phyloP scores from a whole-genome alignment of 2,113 vertebrate genomes.

The Lophotis ruficrista region DNA sequence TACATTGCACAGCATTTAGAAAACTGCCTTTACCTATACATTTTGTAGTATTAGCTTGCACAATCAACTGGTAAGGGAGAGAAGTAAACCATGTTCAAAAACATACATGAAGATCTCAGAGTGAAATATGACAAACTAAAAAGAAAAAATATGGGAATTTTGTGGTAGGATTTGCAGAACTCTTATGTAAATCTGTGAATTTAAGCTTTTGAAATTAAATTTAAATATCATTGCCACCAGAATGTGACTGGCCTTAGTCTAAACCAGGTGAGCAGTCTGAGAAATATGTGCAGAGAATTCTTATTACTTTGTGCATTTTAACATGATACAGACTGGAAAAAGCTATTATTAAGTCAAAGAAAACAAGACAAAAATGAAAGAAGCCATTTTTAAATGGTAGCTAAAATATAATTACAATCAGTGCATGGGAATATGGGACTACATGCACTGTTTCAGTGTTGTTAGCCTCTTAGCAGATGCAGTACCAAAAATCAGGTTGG shows the following conservation, averaged over 20 bases:
- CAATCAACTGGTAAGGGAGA: not conserved
- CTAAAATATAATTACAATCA: not conserved
- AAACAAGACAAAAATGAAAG: not conserved
- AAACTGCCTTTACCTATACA: not conserved
- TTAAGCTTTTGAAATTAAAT: constrained; percentile 52
- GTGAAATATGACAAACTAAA: not conserved
- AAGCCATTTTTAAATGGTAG: not conserved
- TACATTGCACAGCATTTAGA: not conserved
- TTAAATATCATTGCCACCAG: constrained; percentile 27
- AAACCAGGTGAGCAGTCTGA: not conserved
- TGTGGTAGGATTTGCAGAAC: not conserved
- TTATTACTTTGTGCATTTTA: not conserved
- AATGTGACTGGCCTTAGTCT: not conserved
- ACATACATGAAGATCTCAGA: not conserved
- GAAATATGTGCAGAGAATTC: not conserved
- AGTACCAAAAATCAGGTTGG: not conserved
- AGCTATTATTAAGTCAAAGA: not conserved
- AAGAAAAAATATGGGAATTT: not conserved
- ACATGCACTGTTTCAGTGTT: not conserved
- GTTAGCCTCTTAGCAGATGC: not conserved
- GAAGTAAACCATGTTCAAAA: not conserved
- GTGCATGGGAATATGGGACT: not conserved
- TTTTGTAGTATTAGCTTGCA: not conserved
- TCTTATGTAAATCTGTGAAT: constrained; percentile 20
- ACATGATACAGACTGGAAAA: not conserved